These are phyloP conservation scores for Sarcophilus harrisii DNA, from an alignment of 2,797 vertebrate genomes.

Conservation along the genomic window DNA sequence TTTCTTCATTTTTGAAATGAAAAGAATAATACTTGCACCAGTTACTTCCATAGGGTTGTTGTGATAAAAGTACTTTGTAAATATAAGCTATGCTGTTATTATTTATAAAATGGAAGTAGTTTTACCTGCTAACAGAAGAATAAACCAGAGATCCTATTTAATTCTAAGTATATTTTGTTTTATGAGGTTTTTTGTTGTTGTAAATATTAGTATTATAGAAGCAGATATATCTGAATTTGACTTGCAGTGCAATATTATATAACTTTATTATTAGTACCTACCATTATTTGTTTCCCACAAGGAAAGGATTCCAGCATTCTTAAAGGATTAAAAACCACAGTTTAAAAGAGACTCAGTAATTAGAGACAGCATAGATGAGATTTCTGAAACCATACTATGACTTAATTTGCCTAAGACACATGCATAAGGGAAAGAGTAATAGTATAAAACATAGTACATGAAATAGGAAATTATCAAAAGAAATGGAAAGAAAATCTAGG, in stretches of 20 bases:
- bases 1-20: background rate
- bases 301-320: constrained; percentile 10
- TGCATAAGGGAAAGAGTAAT: constrained; percentile 27
- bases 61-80: background rate
- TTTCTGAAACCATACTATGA: constrained; percentile 19
- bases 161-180: background rate
- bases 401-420: constrained; percentile 44
- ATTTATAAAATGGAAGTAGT: background rate
- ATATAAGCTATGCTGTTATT: background rate
- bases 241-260: constrained; percentile 41
- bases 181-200: background rate
- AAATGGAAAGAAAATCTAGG: constrained; percentile 33
- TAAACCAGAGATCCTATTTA: background rate
- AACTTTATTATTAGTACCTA: background rate
- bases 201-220: constrained; percentile 14
- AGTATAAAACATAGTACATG: constrained; percentile 10
- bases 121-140: background rate
- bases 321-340: background rate
- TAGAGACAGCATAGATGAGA: constrained; percentile 30
- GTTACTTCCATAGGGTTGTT: background rate
- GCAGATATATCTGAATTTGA: background rate
- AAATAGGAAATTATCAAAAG: constrained; percentile 18
- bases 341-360: constrained; percentile 20
- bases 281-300: constrained; percentile 37
- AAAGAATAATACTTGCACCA: background rate